Base-by-base conservation (phyloP, 2,888 invertebrate species). In the Leucophenga montana region DNA sequence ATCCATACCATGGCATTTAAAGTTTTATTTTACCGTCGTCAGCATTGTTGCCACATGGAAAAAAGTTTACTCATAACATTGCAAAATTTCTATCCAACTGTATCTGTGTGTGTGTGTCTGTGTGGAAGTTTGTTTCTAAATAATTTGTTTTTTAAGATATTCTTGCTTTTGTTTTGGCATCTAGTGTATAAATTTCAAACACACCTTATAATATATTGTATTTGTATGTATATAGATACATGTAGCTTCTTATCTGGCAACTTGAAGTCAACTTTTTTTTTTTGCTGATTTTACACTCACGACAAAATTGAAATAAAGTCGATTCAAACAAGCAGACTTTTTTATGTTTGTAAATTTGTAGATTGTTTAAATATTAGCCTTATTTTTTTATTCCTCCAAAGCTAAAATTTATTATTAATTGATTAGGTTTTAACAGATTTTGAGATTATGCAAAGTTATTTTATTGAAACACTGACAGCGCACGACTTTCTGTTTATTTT, bases 141-240 rank as follows among this genome's bases (percentile, higher is more conserved):
- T 81, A 84, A 84, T 84, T 81, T 84, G 78, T 84, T 81, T 81
- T 81, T 80, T 82, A 75, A 78, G 80, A 77, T 76, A 78, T 33
- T n/a, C 33, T 46, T 53, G 16, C 39, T 20, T 39, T 39, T 16
- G 6, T 33, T 56, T 44, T 46, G n/a, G 6, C 50, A 48, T 18
- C 46, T 46, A 14, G 18, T 48, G 11, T 61, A 46, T 48, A 64
- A 16, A 27, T 13, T 14, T 44, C 62, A 64, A 8, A 64, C 22
- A 46, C 62, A 64, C 48, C 46, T 46, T 20, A 64, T 46, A 64
- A 64, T 4, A 57, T 46, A 48, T 48, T 39, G 62, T 64, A 48
- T 64, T 13, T 48, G n/a, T 22, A 64, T 27, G 4, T 4, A 27
- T 27, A 14, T n/a, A n/a, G n/a, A 64, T 27, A 27, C 27, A 27